Base-by-base conservation (phyloP, 2,113 vertebrate genomes). In the Nycticebus coucang region DNA sequence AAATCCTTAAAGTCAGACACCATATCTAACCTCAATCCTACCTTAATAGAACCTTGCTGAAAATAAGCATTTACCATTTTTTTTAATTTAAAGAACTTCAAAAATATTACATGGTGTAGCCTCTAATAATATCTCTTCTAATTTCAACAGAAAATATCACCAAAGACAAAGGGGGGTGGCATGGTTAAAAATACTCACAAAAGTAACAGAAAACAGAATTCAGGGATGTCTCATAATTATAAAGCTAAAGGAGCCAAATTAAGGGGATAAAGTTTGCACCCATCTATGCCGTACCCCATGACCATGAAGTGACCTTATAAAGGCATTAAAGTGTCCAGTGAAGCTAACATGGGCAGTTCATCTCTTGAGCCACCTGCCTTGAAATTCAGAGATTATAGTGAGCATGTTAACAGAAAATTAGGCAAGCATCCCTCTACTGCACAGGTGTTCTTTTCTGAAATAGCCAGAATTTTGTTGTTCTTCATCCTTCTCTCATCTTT, bases 1-100 rank as follows among this genome's bases (percentile, higher is more conserved):
- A 95, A 93, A 55, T 91, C 18, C 81, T 81, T 89, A 30, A 94
- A 88, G 2, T 84, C 33, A n/a, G 45, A 82, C 6, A 82, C 35
- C 8, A 24, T 53, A 64, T 7, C 10, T n/a, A 84, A 33, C 19
- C 24, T 89, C 66, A 89, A 64, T 7, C 10, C 30, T 84, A 33
- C 19, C 24, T 89, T 60, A 89, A 53, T 6, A 77, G 30, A 85
- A 77, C 11, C 11, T 80, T 66, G 17, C 15, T 37, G 19, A 95
- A 91, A 96, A 92, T 84, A 74, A 88, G 8, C 4, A 68, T 78
- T 88, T 30, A 1, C 45, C 10, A 28, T 64, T 80, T 60, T 57
- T 74, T 71, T 86, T 22, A 59, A 50, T 72, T 77, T 90, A 72
- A 83, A 89, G n/a, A 78, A 72, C 64, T 53, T 95, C 15, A 26